Percentiles rank a stretch among this genome's conserved stretches.
phyloP scores from a whole-genome alignment of 2,888 invertebrate species.

The Drosophila aldrichi region DNA sequence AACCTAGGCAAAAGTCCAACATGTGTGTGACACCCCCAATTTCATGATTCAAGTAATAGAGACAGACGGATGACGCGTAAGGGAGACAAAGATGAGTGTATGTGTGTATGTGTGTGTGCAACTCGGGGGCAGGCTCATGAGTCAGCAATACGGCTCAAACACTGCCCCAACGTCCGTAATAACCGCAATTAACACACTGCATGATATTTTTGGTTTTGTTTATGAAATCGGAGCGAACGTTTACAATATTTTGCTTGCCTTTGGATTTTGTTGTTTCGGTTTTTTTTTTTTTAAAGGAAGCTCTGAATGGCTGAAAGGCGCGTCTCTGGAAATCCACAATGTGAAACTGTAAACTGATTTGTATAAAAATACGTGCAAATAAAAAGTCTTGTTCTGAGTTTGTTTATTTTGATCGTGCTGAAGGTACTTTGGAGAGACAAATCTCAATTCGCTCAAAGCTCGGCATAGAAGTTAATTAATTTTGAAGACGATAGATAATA shows the following conservation, averaged over 20 bases:
- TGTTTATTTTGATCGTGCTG: constrained; percentile 35
- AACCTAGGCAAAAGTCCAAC: constrained; percentile 33
- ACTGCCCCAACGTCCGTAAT: constrained; percentile 43
- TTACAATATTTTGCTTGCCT: constrained; percentile 59
- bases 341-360: constrained; percentile 41
- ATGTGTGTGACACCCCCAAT: constrained; percentile 35
- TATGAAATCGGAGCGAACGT: constrained; percentile 68
- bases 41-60: constrained; percentile 38
- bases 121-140: constrained; percentile 59
- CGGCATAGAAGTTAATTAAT: background rate
- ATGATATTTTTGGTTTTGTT: constrained; percentile 55
- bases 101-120: constrained; percentile 9
- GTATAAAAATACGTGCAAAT: constrained; percentile 21
- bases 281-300: constrained; percentile 51
- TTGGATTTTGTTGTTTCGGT: constrained; percentile 18
- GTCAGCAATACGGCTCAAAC: constrained; percentile 51
- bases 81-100: constrained; percentile 1
- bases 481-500: background rate
- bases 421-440: constrained; percentile 8
- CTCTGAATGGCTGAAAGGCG: constrained; percentile 39
- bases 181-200: constrained; percentile 61
- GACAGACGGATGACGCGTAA: background rate
- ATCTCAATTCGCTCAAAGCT: background rate
- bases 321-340: constrained; percentile 31
- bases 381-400: constrained; percentile 6